These are phyloP conservation scores for Aplysia californica DNA, from an alignment of 1,140 invertebrate species.

Conservation along the genomic window DNA sequence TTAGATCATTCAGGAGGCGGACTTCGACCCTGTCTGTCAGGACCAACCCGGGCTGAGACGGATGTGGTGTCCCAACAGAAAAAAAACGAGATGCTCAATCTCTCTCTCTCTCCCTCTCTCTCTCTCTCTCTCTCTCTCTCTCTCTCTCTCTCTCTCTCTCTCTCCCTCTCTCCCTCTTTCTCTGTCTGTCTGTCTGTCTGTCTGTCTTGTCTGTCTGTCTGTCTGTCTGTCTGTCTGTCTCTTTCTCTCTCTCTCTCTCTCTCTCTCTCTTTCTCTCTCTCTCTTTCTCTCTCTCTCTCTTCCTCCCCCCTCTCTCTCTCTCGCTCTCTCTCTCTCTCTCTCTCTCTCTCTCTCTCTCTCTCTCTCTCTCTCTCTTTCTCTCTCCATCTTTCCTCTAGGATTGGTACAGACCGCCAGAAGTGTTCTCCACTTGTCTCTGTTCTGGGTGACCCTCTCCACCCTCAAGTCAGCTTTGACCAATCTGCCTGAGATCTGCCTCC, in stretches of 20 bases:
- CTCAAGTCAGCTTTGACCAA: background rate
- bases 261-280: constrained; percentile 16
- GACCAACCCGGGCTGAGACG: background rate
- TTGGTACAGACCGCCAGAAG: background rate
- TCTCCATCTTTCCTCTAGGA: background rate
- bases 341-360: background rate
- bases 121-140: constrained; percentile 1
- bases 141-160: constrained; percentile 1
- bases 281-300: background rate
- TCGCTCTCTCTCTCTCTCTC: too few relatives aligned
- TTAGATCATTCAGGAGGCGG: too few relatives aligned
- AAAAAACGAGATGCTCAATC: background rate
- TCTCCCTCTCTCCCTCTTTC: background rate
- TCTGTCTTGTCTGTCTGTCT: too few relatives aligned
- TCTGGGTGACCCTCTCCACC: background rate
- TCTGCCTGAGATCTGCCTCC: background rate
- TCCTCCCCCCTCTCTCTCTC: too few relatives aligned
- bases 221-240: background rate
- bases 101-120: too few relatives aligned
- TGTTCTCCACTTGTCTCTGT: background rate
- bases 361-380: too few relatives aligned
- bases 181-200: too few relatives aligned
- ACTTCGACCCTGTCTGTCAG: too few relatives aligned
- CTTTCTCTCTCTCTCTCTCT: background rate
- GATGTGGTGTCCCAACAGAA: background rate